Base-by-base conservation (phyloP, 2,797 vertebrate genomes). In the Oryzias sinensis region DNA sequence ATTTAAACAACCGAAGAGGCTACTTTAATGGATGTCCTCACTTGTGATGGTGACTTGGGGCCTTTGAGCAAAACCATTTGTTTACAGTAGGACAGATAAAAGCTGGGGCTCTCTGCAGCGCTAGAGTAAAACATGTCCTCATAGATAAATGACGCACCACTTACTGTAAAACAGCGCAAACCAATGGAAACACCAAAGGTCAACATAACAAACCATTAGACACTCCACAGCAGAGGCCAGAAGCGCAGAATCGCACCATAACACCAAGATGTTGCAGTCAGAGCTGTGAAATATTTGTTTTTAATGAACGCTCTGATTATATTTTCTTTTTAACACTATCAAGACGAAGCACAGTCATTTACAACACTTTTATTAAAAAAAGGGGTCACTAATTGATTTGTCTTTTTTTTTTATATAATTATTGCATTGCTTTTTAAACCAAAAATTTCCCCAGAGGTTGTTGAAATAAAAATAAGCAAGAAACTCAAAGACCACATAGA, bases 181-280 rank as follows among this genome's bases (percentile, higher is more conserved):
- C 93, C 95, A 94, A 96, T 95, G 94, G 94, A 96, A 95, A 94
- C 92, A 91, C 93, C 93, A 82, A 91, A 95, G 93, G 94, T 96
- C 95, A 94, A 90, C 89, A 94, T 95, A 95, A 96, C 95, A 97
- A 97, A 95, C 93, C 93, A 94, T 95, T 94, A 75, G 57, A 48
- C 65, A 67, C 45, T 93, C 90, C 91, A 93, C 85, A 93, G 92
- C 85, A 87, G 70, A 90, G 88, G 11, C 24, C 18, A 53, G 37
- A 25, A 13, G 14, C 4, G 83, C 87, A 70, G 24, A 14, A 46
- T 48, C 11, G 16, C 42, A 56, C 14, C n/a, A 29, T 29, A 60
- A 49, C 16, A 29, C 5, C 0, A 49, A 54, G 16, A 24, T 2
- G n/a, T 42, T 53, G 20, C 41, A 43, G 41, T 50, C 56, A 40